Evolutionary conservation across 2,797 vertebrate species (phyloP), one percentile per base, ranked within the genome.

Genomic region (Diplodus sargus): DNA sequence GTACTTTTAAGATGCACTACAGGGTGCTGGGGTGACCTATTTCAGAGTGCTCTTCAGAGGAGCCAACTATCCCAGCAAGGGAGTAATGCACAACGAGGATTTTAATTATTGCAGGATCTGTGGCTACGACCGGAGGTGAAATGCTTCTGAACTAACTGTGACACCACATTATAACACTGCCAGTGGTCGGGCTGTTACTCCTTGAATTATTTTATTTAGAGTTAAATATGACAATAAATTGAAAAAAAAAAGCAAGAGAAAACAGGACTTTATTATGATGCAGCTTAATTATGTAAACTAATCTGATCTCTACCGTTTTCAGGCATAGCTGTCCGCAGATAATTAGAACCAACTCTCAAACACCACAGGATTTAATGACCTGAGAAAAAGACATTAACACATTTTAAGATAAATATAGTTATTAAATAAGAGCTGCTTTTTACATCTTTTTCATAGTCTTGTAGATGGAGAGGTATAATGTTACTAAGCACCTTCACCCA

Each of bases 1-100:
- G 94, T 94, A 95, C 93, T 95, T 93, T 95, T 91, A 94, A 95
- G 93, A 95, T 85, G 88, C 92, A 92, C 95, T 95, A 94, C 91
- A 87, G 94, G 95, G 95, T 93, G 92, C 94, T 91, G 87, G 89
- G 90, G 90, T 96, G 95, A 95, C 94, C 95, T 94, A 96, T 95
- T 96, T 96, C 93, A 94, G 88, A 87, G 87, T 85, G 90, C 88
- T 94, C 93, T 93, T 94, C 91, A 89, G 91, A 95, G 93, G 87
- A 93, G 92, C 76, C 86, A 90, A 92, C 90, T 89, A 92, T 92
- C 92, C 92, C 91, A 87, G 92, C 89, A 82, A 90, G 89, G 88
- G 92, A 92, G 92, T 89, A 91, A 93, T 89, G 88, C 90, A 92
- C 87, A 90, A 88, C 65, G 59, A 94, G 92, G 90, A 95, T 93